Conservation (phyloP, 1,140 invertebrate species). For the Agrypnia vestita region DNA sequence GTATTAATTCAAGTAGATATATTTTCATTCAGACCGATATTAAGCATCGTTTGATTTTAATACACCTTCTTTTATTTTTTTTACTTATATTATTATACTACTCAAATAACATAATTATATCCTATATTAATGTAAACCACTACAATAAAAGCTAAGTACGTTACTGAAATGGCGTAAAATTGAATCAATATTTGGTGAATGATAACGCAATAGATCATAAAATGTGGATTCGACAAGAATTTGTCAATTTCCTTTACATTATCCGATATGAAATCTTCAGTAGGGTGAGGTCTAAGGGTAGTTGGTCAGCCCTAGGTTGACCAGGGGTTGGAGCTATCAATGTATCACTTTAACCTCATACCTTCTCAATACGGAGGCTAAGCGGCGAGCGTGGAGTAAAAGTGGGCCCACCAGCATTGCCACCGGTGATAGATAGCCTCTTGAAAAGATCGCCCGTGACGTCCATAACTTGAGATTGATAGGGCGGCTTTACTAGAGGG, state of each 20-base stretch:
- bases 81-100: too few species aligned
- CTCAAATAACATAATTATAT: too few species aligned
- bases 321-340: slow-evolving; percentile 34
- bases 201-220: too few species aligned
- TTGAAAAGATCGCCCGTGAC: slow-evolving; percentile 43
- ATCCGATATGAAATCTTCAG: slow-evolving; percentile 43
- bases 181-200: too few species aligned
- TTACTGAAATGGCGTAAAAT: too few species aligned
- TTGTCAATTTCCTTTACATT: slow-evolving; percentile 43
- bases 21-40: too few species aligned
- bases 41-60: too few species aligned
- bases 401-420: neutral
- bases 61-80: too few species aligned
- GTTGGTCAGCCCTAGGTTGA: slow-evolving; percentile 27
- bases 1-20: too few species aligned
- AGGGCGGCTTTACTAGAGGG: neutral
- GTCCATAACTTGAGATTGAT: slow-evolving; percentile 49
- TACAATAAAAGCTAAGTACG: too few species aligned
- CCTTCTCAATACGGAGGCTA: slow-evolving; percentile 43
- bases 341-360: slow-evolving; percentile 47
- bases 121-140: too few species aligned
- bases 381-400: slow-evolving; percentile 18
- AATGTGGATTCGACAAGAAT: slow-evolving; percentile 4
- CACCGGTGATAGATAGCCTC: slow-evolving; percentile 39
- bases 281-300: slow-evolving; percentile 29